A percentile compares a stretch with the other conserved stretches of the same genome.
Evolutionary conservation across 37 sponge, comb jelly and placozoan genomes (phyloP).

Genomic region (Mnemiopsis leidyi): DNA sequence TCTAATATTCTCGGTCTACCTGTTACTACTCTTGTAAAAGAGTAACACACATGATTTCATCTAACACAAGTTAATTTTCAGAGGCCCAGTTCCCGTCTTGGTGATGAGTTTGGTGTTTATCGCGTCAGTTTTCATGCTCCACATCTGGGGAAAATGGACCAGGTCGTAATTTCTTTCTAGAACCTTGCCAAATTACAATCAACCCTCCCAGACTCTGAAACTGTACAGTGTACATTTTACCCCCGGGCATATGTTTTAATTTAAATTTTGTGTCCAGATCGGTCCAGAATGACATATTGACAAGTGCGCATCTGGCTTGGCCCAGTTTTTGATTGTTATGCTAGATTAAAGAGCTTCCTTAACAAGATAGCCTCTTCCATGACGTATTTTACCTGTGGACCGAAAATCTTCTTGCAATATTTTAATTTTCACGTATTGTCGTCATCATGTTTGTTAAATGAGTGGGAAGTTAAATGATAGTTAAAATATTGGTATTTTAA

Average conservation of each 20-base stretch:
- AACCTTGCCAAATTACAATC: not conserved
- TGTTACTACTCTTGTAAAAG: too few species aligned
- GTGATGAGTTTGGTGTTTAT: conserved; percentile 94
- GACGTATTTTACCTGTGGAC: not conserved
- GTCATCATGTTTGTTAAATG: not conserved
- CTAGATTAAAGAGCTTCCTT: too few species aligned
- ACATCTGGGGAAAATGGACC: conserved; percentile 96
- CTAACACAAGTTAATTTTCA: conserved; percentile 51
- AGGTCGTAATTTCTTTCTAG: conserved; percentile 67
- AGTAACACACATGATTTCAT: not conserved
- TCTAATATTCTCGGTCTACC: too few species aligned
- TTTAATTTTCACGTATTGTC: not conserved
- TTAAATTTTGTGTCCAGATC: not conserved
- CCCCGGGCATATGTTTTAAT: not conserved
- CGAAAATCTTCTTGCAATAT: not conserved
- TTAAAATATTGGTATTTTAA: not conserved
- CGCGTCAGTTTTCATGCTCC: conserved; percentile 88
- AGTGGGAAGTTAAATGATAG: not conserved
- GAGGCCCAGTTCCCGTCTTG: conserved; percentile 94
- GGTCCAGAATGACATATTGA: not conserved
- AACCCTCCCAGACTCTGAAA: not conserved
- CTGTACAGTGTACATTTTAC: not conserved
- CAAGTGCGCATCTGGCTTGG: too few species aligned
- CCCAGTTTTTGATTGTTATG: too few species aligned
- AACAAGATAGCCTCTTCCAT: not conserved